Base-by-base conservation (phyloP, 2,113 vertebrate genomes). In the Podarcis cretensis region DNA sequence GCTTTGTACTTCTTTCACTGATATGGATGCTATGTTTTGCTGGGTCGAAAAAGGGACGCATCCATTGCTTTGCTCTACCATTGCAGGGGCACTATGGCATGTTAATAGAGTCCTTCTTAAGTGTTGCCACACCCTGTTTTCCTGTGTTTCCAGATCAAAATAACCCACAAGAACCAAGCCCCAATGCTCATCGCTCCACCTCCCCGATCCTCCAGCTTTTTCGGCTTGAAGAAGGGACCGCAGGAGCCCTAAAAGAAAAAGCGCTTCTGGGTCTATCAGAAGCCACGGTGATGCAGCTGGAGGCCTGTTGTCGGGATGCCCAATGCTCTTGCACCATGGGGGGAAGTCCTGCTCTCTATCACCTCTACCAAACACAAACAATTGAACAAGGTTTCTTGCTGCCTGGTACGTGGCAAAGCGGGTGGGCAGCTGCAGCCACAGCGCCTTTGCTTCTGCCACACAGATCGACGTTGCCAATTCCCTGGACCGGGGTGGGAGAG, bases 91-190 rank as follows among this genome's bases (percentile, higher is more conserved):
- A 20, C 71, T 18, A 14, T 9, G 20, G 18, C 37, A 4, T 8
- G 25, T 63, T 23, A 23, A 5, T 63, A 54, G 7, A 27, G 40
- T 54, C 63, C 12, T 69, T 4, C 43, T 78, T 25, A 21, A 40
- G 18, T 30, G 8, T 35, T 4, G 78, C 30, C 48, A 30, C 20
- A 54, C 4, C 3, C 8, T 30, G 32, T 21, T 93, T 95, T 92
- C 93, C 76, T 79, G 37, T 48, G 6, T 71, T 96, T 95, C 21
- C 93, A 99, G 98, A 98, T 99, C 95, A 96, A 96, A 91, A 98
- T 99, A 95, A 98, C 96, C 57, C 98, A 99, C 96, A 98, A 98
- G 97, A 99, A 99, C 92, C 98, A 99, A 92, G 98, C 98, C 87
- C 97, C 96, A 4, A 98, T 99, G 98, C 94, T 99, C 89, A 96